Evolutionary conservation across 1,140 invertebrate species (phyloP), one percentile per base, ranked within the genome.

Genomic region (Drosophila kurseongensis): DNA sequence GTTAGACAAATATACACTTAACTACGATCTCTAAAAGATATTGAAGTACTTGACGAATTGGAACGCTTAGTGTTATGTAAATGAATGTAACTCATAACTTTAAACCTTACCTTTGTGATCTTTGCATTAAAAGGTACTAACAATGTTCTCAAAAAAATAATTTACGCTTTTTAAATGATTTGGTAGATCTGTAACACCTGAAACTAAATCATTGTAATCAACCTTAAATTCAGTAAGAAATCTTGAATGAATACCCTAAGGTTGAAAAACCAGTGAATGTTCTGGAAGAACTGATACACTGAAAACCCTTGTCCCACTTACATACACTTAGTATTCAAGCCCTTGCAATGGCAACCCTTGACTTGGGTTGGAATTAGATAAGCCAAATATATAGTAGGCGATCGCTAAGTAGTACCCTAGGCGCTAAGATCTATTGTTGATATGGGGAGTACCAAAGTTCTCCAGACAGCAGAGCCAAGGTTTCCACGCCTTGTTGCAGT

Each of bases 401-500:
- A 51, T 35, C 29, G 48, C 14, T 35, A 35, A 36, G 29, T 36
- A 36, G 50, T 36, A 16, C 18, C 32, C 35, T 13, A 18, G 12
- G 14, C 10, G 14, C 9, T 6, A 35, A 18, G 50, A 36, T 52
- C 50, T 36, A 36, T 36, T 14, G 27, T 32, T 52, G 50, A 52
- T 52, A 51, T 51, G 50, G 50, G 42, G 9, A 36, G 50, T 36
- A 52, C 14, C 32, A 52, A 13, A 52, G 50, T 52, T 52, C 50
- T 52, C 14, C 14, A 16, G 29, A 48, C 13, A n/a, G 9, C 13
- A 32, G 13, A 32, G 13, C 12, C 13, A 29, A 29, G 23, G 23
- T 23, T 23, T 23, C 23, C 23, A 23, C 2, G 23, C 23, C 23
- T 50, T 50, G 23, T 50, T 50, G 45, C 13, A 23, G 23, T 23